Percentiles rank a stretch among this genome's conserved stretches.
Conservation (phyloP, 2,113 vertebrate genomes). For the Crocuta crocuta region DNA sequence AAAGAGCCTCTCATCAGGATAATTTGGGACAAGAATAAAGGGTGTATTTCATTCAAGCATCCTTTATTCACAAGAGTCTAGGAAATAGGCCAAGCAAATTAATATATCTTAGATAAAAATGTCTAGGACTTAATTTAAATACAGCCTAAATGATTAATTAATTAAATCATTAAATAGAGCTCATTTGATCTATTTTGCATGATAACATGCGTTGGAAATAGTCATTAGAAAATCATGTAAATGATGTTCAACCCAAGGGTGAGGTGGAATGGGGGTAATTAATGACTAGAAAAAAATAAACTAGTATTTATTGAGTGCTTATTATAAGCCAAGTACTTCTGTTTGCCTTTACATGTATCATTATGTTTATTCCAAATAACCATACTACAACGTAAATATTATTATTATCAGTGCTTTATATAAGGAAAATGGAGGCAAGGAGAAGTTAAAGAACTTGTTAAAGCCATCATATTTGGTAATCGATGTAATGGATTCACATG, state of each 20-base stretch:
- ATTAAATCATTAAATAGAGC: conserved; percentile 69
- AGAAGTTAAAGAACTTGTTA: neutral
- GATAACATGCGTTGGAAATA: conserved; percentile 70
- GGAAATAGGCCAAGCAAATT: conserved; percentile 61
- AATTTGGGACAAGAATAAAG: conserved; percentile 54
- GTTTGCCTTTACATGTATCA: conserved; percentile 30
- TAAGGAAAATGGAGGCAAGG: conserved; percentile 9
- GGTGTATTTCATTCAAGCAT: conserved; percentile 24
- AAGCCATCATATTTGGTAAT: neutral
- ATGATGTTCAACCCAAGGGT: conserved; percentile 66
- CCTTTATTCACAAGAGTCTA: conserved; percentile 62
- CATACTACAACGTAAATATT: neutral
- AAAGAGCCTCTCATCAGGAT: neutral
- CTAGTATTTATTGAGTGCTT: conserved; percentile 43
- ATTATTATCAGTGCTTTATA: neutral
- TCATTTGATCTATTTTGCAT: conserved; percentile 77
- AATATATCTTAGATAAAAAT: conserved; percentile 69
- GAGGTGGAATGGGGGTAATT: conserved; percentile 57
- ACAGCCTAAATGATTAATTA: conserved; percentile 75
- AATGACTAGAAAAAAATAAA: conserved; percentile 57
- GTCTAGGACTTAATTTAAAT: conserved; percentile 73
- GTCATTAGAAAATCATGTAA: conserved; percentile 73
- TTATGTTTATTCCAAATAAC: conserved; percentile 16
- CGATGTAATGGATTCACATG: neutral
- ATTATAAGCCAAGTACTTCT: conserved; percentile 28